Evolutionary conservation across 2,797 vertebrate genomes (phyloP).

Genomic region (Arrhamphus sclerolepis): DNA sequence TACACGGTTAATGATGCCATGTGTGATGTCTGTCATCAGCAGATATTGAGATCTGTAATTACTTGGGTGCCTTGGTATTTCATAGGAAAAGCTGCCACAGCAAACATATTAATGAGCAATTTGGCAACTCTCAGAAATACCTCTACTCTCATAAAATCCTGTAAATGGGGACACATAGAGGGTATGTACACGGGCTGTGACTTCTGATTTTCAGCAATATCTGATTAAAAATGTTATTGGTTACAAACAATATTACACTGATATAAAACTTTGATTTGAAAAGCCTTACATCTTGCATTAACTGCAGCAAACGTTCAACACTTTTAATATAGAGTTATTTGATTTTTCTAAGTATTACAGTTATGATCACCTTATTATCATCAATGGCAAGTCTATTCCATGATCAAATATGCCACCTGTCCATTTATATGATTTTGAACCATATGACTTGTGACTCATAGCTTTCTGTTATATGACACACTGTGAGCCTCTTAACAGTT

Average conservation of each 20-base stretch:
- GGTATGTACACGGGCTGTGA: too few relatives aligned
- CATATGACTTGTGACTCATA: constrained; percentile 13
- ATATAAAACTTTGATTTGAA: too few relatives aligned
- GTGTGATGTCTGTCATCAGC: constrained; percentile 25
- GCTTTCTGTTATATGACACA: constrained; percentile 47
- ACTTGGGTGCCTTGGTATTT: constrained; percentile 8
- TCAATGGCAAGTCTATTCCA: too few relatives aligned
- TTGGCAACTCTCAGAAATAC: constrained; percentile 4
- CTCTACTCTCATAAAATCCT: not conserved
- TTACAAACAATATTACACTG: too few relatives aligned
- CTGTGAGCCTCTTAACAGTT: constrained; percentile 36
- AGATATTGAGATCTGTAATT: constrained; percentile 31
- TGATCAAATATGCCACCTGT: too few relatives aligned
- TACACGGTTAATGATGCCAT: constrained; percentile 33
- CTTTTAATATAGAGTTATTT: too few relatives aligned
- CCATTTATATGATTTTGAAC: too few relatives aligned
- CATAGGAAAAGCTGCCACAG: constrained; percentile 12
- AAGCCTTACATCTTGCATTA: too few relatives aligned
- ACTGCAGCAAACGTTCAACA: too few relatives aligned
- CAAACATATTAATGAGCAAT: constrained; percentile 13
- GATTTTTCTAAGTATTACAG: too few relatives aligned
- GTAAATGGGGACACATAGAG: not conserved
- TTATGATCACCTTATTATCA: too few relatives aligned
- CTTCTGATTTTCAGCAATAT: not conserved
- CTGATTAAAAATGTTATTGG: too few relatives aligned